These are phyloP conservation scores for Prunella himalayana DNA, from an alignment of 2,113 vertebrate genomes.

Conservation along the genomic window DNA sequence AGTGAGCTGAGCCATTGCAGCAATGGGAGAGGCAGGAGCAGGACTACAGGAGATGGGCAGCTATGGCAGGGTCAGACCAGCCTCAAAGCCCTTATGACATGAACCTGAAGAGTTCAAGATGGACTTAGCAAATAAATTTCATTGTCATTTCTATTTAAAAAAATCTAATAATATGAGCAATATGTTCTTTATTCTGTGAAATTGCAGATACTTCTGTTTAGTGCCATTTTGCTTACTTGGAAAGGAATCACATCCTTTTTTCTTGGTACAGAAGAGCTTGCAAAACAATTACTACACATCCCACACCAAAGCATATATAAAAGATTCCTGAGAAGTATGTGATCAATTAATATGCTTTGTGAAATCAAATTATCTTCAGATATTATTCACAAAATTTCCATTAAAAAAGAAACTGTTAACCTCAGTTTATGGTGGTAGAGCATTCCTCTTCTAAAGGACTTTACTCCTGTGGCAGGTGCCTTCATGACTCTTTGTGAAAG, in stretches of 20 bases:
- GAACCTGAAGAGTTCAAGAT: not conserved
- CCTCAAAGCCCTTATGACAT: not conserved
- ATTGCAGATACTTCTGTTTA: not conserved
- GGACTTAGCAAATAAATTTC: not conserved
- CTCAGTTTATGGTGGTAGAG: not conserved
- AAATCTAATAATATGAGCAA: not conserved
- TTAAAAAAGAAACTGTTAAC: not conserved
- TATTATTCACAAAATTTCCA: not conserved
- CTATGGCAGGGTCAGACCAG: not conserved
- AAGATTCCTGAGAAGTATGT: not conserved
- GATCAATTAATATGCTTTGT: not conserved
- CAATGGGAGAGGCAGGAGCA: not conserved
- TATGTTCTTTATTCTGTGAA: not conserved
- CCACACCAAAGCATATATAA: not conserved
- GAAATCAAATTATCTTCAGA: not conserved
- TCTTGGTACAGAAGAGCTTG: not conserved
- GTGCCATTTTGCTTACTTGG: not conserved
- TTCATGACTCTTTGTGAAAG: not conserved
- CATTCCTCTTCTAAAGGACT: not conserved
- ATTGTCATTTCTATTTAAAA: not conserved
- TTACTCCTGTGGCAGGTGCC: not conserved
- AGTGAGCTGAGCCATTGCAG: not conserved
- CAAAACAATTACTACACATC: not conserved
- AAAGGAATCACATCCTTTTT: not conserved
- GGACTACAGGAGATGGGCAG: not conserved